A percentile compares a stretch with the other conserved stretches of the same genome.
These are phyloP conservation scores for Melitaea athalia DNA, from an alignment of 2,888 invertebrate species.

Conservation along the genomic window DNA sequence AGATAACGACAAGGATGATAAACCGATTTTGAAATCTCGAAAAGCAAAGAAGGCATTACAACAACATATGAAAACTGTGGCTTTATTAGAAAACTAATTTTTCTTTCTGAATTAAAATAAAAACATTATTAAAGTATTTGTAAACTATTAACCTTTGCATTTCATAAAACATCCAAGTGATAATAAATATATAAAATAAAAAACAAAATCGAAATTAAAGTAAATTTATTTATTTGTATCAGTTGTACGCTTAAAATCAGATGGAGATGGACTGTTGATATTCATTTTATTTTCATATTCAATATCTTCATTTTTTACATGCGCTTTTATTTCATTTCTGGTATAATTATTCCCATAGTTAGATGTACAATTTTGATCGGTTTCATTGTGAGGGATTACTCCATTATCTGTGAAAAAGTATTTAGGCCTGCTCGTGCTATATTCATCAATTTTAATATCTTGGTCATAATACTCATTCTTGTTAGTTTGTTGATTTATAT, in stretches of 20 bases:
- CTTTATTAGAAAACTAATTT: constrained; percentile 49
- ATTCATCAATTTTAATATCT: constrained; percentile 49
- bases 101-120: not conserved
- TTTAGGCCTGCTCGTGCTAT: constrained; percentile 53
- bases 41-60: constrained; percentile 76
- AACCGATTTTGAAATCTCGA: constrained; percentile 63
- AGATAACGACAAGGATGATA: constrained; percentile 43
- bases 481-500: constrained; percentile 44
- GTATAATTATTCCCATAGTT: constrained; percentile 39
- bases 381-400: constrained; percentile 37
- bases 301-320: constrained; percentile 41
- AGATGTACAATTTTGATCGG: constrained; percentile 39
- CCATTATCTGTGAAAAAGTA: constrained; percentile 51
- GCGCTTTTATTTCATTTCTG: constrained; percentile 40
- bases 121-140: not conserved
- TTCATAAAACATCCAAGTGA: not conserved
- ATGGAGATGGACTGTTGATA: constrained; percentile 24
- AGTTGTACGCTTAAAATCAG: constrained; percentile 17
- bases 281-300: constrained; percentile 39
- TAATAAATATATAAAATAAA: constrained; percentile 4
- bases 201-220: not conserved
- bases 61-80: constrained; percentile 78
- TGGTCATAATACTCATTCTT: constrained; percentile 45
- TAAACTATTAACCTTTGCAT: not conserved
- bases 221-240: constrained; percentile 18